Conservation (phyloP, 2,888 invertebrate genomes). For the Drosophila nigritarsus region DNA sequence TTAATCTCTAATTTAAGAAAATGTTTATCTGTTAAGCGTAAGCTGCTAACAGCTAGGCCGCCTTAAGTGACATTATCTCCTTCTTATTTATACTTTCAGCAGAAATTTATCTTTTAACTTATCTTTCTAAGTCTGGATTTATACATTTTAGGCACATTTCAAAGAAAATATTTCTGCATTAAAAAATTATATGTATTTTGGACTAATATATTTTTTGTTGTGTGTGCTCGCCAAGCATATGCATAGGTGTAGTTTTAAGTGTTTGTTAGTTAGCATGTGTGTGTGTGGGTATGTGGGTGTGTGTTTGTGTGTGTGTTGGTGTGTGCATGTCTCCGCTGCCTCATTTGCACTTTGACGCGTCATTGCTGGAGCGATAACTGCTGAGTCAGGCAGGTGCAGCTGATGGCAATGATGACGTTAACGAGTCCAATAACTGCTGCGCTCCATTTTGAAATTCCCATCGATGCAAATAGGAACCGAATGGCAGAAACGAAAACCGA, state of each 20-base stretch:
- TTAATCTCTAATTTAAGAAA: background rate
- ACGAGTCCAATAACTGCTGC: conserved; percentile 67
- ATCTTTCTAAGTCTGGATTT: background rate
- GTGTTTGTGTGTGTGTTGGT: background rate
- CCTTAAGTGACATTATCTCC: background rate
- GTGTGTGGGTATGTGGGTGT: background rate
- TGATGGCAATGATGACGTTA: conserved; percentile 77
- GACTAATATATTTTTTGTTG: background rate
- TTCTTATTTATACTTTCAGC: background rate
- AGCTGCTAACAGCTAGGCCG: background rate
- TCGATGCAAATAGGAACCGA: conserved; percentile 51
- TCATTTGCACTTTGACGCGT: conserved; percentile 59
- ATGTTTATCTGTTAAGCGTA: background rate
- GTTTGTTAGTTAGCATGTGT: background rate
- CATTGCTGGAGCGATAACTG: conserved; percentile 42
- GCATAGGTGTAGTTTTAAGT: background rate
- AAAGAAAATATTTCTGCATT: background rate
- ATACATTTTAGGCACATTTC: background rate
- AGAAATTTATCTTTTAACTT: background rate
- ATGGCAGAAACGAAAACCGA: conserved; percentile 10
- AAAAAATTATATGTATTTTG: background rate
- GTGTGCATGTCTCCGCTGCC: conserved; percentile 18
- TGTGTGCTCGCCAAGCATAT: conserved; percentile 2
- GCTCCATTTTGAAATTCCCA: conserved; percentile 43
- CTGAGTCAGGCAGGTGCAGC: conserved; percentile 68